Evolutionary conservation across 1,140 invertebrate species (phyloP).

Genomic region (Medauroidea extradentata): DNA sequence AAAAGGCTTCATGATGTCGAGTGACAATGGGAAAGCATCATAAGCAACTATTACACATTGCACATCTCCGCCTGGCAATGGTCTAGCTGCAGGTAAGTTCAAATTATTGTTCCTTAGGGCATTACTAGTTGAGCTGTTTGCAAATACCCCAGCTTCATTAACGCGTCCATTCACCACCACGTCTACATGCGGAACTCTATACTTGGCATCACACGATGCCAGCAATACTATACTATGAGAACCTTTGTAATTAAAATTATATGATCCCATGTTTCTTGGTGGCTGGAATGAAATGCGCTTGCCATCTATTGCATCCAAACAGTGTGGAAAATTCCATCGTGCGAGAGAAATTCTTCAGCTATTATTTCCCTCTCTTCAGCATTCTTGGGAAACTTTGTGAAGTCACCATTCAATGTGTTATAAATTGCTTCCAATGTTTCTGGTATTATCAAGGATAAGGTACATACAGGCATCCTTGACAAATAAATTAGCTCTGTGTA

Average conservation of each 20-base stretch:
- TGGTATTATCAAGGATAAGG: not conserved
- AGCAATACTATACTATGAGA: constrained; percentile 35
- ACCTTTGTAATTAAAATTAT: constrained; percentile 44
- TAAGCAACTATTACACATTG: constrained; percentile 35
- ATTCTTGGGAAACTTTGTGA: constrained; percentile 1
- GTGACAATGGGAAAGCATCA: constrained; percentile 42
- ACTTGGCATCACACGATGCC: constrained; percentile 22
- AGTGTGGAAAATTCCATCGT: constrained; percentile 44
- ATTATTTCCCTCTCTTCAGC: not conserved
- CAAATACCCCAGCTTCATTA: constrained; percentile 39
- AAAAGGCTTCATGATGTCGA: constrained; percentile 44
- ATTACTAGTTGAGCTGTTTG: constrained; percentile 23
- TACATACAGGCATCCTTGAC: not conserved
- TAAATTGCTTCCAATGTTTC: not conserved
- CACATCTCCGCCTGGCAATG: constrained; percentile 17
- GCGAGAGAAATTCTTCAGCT: constrained; percentile 13
- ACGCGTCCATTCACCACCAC: not conserved
- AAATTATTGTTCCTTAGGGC: constrained; percentile 1
- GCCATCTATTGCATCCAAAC: constrained; percentile 40
- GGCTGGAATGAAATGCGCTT: constrained; percentile 34
- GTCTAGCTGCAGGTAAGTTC: constrained; percentile 24
- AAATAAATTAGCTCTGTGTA: not conserved
- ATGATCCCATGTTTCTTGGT: constrained; percentile 28
- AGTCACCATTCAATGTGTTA: not conserved
- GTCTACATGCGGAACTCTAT: constrained; percentile 14